Conservation (phyloP, 2,888 invertebrate genomes). For the Pristionchus fissidentatus region DNA sequence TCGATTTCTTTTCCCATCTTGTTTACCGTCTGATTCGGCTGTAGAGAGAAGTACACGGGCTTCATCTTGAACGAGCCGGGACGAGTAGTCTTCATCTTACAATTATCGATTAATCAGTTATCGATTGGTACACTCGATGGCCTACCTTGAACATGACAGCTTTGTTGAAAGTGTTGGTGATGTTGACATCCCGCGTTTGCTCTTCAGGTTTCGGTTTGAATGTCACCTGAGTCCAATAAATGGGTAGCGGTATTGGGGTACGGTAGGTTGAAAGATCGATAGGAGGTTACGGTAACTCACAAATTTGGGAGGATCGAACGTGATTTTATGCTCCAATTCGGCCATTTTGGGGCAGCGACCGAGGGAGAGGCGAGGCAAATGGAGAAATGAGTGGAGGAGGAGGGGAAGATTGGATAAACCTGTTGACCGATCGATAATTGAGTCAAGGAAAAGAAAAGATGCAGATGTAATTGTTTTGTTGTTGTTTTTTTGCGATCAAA, state of each 20-base stretch:
- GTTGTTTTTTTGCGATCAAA: too few species aligned
- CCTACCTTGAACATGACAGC: constrained; percentile 42
- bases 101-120: background rate
- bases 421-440: too few species aligned
- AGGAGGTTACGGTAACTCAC: background rate
- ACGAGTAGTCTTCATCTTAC: constrained; percentile 47
- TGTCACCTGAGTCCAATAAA: constrained; percentile 24
- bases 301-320: constrained; percentile 25
- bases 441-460: too few species aligned
- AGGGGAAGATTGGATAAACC: too few species aligned
- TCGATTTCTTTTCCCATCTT: background rate
- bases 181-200: constrained; percentile 35
- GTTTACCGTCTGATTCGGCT: constrained; percentile 31
- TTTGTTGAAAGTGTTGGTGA: constrained; percentile 22
- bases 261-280: constrained; percentile 17
- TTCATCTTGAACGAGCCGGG: constrained; percentile 39
- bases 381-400: constrained; percentile 15
- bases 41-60: constrained; percentile 27
- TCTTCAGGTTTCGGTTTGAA: constrained; percentile 35
- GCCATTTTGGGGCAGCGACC: constrained; percentile 3
- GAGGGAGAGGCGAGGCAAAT: background rate
- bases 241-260: too few species aligned
- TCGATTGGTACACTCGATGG: background rate
- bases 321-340: constrained; percentile 27
- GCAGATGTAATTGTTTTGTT: too few species aligned